Conservation (phyloP, 2,113 vertebrate species). For the Calypte anna region DNA sequence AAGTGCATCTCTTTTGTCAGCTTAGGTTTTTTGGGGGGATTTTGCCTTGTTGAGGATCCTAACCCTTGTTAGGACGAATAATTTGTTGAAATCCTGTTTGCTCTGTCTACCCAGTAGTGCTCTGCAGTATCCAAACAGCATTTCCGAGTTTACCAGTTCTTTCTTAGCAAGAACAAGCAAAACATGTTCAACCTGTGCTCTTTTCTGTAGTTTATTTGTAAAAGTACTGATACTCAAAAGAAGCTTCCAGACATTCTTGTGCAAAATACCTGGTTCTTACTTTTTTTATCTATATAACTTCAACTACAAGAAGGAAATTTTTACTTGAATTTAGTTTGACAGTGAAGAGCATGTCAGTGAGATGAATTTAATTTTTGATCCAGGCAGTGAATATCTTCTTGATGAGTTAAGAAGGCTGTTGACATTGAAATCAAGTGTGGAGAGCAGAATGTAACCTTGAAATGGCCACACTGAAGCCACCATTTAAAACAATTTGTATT, state of each 20-base stretch:
- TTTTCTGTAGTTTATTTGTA: background rate
- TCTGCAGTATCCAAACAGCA: background rate
- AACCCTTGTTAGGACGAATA: accelerated
- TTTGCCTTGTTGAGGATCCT: no score
- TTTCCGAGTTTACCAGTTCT: background rate
- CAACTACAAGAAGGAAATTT: background rate
- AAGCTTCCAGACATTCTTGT: background rate
- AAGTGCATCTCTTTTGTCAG: background rate
- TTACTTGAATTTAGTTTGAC: background rate
- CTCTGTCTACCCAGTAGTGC: background rate
- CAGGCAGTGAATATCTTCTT: background rate
- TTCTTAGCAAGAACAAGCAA: background rate
- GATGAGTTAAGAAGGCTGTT: background rate
- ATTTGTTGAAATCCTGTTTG: background rate
- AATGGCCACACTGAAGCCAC: background rate
- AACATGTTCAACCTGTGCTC: background rate
- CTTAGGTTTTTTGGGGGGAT: background rate
- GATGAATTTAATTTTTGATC: background rate
- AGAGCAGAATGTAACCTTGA: background rate
- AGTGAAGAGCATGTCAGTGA: background rate
- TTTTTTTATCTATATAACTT: background rate
- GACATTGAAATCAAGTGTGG: background rate
- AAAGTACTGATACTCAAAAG: background rate
- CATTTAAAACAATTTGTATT: background rate
- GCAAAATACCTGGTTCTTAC: background rate